Evolutionary conservation across 1,140 invertebrate genomes (phyloP).

Genomic region (Drosophila hydei): DNA sequence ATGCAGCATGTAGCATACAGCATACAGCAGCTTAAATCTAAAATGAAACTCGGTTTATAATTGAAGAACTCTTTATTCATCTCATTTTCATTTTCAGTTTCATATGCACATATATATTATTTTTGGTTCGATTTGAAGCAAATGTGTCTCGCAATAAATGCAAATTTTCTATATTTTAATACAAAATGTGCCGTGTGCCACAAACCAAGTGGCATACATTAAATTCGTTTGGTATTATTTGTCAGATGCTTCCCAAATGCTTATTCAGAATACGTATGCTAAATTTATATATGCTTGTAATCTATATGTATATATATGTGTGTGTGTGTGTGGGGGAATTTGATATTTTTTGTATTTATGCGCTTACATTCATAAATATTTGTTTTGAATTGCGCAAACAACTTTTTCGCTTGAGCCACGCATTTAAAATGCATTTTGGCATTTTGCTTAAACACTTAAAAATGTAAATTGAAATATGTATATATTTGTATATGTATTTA

Average conservation of each 20-base stretch:
- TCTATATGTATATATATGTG: constrained; percentile 14
- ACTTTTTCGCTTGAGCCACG: constrained; percentile 45
- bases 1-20: no score
- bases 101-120: constrained; percentile 51
- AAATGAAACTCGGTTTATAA: constrained; percentile 9
- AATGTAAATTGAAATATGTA: constrained; percentile 69
- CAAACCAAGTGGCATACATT: constrained; percentile 16
- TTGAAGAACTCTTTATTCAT: constrained; percentile 59
- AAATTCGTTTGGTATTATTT: constrained; percentile 35
- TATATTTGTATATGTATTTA: constrained; percentile 3
- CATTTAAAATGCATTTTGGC: constrained; percentile 75
- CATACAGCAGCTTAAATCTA: constrained; percentile 1
- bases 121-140: constrained; percentile 63
- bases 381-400: constrained; percentile 24
- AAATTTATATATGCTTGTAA: constrained; percentile 3
- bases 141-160: constrained; percentile 47
- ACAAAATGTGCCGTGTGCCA: constrained; percentile 4
- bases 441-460: constrained; percentile 75
- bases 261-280: constrained; percentile 26
- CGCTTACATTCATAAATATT: constrained; percentile 34
- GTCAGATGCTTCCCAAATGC: constrained; percentile 20
- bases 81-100: constrained; percentile 15
- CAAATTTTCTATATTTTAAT: constrained; percentile 49
- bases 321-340: not conserved
- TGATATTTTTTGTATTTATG: constrained; percentile 23